phyloP scores from a whole-genome alignment of 2,113 vertebrate species.

The Anseranas semipalmata region DNA sequence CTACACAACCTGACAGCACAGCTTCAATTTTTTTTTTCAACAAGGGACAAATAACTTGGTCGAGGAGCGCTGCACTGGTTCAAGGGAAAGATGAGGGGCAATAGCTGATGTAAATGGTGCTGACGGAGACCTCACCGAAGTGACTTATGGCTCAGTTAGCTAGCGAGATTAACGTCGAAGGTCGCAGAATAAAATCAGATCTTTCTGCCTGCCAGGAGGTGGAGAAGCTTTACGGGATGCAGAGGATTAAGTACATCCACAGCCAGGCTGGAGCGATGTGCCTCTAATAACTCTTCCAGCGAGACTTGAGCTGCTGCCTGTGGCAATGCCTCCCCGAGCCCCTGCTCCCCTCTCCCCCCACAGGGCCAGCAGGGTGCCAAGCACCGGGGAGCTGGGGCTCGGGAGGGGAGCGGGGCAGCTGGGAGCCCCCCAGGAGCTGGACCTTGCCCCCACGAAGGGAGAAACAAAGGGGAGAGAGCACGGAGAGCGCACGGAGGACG shows the following conservation, averaged over 20 bases:
- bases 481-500: too few relatives aligned
- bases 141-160: background rate
- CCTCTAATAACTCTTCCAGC: background rate
- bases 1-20: background rate
- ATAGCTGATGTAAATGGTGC: background rate
- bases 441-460: background rate
- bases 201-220: constrained; percentile 11
- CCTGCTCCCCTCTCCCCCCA: background rate
- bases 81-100: background rate
- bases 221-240: background rate
- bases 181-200: background rate
- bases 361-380: background rate
- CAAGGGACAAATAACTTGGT: background rate
- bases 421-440: background rate
- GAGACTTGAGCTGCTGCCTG: background rate
- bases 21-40: background rate
- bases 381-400: background rate
- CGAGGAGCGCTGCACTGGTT: background rate
- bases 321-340: background rate
- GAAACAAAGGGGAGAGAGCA: too few relatives aligned
- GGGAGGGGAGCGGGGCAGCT: background rate
- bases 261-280: background rate
- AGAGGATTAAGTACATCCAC: background rate
- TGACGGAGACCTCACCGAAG: background rate
- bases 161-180: background rate